Evolutionary conservation across 2,113 vertebrate species (phyloP), one percentile per base, ranked within the genome.

Genomic region (Xiphophorus couchianus): DNA sequence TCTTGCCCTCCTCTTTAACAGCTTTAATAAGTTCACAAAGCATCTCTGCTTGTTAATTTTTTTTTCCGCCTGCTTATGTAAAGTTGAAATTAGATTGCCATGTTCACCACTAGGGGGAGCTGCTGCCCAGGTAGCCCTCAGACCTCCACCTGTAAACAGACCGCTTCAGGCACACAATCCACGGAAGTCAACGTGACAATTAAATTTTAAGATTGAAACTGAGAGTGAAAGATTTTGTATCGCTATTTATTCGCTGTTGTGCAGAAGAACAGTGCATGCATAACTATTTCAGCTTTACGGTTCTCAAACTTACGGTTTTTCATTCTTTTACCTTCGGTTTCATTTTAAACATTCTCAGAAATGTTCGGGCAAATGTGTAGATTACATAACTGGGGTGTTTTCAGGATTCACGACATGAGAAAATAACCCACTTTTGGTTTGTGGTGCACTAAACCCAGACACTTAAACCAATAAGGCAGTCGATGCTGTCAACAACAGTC

Each of bases 191-290:
- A 27, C 13, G 5, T 14, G 67, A 77, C 54, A 65, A 64, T 64
- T 60, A 29, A 58, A 6, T n/a, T 39, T 61, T 31, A 17, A 58
- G 35, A 0, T 8, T 62, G 69, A 78, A 66, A 78, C 37, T 51
- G 70, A 79, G 73, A 79, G 30, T 51, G 58, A 73, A 25, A 78
- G 17, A 3, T 28, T 13, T 0, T 73, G 19, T 64, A 69, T 37
- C 30, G 29, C 31, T 73, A 69, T 63, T 63, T 69, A 58, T 68
- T 3, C 0, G 28, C 3, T 33, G 29, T 29, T 29, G 10, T 7
- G 12, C 0, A 33, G 0, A 35, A 70, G 65, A 44, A n/a, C 10
- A 10, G 25, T 58, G 22, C 63, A 70, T 19, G 5, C 12, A 66
- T 7, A 58, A 15, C 13, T 29, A 68, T 0, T 5, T 62, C 0